Conservation (phyloP, 1,140 invertebrate species). For the Goniozus legneri region DNA sequence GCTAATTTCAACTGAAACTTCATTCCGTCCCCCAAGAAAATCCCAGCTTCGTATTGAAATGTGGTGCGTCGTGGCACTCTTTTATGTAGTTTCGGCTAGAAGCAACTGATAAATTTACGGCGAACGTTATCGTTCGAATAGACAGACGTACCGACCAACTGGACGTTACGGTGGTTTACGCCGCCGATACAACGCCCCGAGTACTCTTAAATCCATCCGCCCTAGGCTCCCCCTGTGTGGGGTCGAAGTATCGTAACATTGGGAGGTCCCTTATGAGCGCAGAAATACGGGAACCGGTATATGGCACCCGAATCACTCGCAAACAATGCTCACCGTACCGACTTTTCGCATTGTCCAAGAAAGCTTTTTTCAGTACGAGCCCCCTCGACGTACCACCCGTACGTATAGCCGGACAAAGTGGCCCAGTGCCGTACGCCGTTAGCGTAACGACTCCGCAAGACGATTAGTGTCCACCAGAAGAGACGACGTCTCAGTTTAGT, state of each 20-base stretch:
- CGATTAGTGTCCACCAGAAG: slow-evolving; percentile 24
- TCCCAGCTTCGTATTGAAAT: too few relatives aligned
- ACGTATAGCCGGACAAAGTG: slow-evolving; percentile 16
- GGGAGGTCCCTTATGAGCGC: too few relatives aligned
- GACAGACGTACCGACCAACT: too few relatives aligned
- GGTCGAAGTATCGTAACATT: too few relatives aligned
- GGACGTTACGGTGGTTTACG: too few relatives aligned
- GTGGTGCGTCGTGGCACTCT: too few relatives aligned
- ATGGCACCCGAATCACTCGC: slow-evolving; percentile 47
- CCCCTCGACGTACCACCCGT: slow-evolving; percentile 24
- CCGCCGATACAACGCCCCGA: slow-evolving; percentile 19
- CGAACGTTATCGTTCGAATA: too few relatives aligned
- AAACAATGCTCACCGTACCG: slow-evolving; percentile 33
- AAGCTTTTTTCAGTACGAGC: slow-evolving; percentile 2
- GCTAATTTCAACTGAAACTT: too few relatives aligned
- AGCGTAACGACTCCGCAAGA: slow-evolving; percentile 18
- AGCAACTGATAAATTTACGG: too few relatives aligned
- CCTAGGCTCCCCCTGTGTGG: slow-evolving; percentile 15
- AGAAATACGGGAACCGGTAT: slow-evolving; percentile 25
- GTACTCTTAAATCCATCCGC: slow-evolving; percentile 35
- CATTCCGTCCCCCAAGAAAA: too few relatives aligned
- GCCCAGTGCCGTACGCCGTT: slow-evolving; percentile 11
- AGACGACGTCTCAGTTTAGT: slow-evolving; percentile 12
- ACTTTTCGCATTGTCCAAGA: slow-evolving; percentile 4
- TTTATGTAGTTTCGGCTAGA: too few relatives aligned